Evolutionary conservation across 2,113 vertebrate genomes (phyloP).

Genomic region (Prunella himalayana): DNA sequence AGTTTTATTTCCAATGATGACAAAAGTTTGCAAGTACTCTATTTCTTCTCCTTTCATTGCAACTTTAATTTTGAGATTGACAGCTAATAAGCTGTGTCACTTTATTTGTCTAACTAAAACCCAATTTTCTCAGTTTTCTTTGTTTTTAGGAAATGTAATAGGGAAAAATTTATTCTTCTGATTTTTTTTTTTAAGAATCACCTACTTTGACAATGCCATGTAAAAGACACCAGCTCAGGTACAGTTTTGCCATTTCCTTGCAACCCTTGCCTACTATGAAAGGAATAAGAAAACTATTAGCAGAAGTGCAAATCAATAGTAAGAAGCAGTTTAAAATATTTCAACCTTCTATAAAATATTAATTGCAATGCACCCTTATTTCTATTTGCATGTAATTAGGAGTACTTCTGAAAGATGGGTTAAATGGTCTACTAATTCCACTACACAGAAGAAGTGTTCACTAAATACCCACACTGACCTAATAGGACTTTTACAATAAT

Average conservation of each 20-base stretch:
- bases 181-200: neutral
- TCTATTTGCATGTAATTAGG: neutral
- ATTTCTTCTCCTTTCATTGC: neutral
- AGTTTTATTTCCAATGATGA: neutral
- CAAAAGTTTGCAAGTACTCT: neutral
- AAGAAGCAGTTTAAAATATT: neutral
- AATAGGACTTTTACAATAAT: neutral
- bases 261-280: neutral
- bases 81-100: neutral
- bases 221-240: neutral
- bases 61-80: constrained; percentile 9
- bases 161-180: neutral
- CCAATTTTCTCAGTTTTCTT: neutral
- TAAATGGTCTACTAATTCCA: neutral
- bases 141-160: neutral
- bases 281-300: neutral
- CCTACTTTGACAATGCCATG: neutral
- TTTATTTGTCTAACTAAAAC: neutral
- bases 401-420: neutral
- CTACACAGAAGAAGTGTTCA: neutral
- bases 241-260: neutral
- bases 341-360: neutral
- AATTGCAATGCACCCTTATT: neutral
- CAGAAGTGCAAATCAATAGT: neutral
- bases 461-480: neutral